phyloP scores from a whole-genome alignment of 2,888 invertebrate genomes.

The Agrochola macilenta region DNA sequence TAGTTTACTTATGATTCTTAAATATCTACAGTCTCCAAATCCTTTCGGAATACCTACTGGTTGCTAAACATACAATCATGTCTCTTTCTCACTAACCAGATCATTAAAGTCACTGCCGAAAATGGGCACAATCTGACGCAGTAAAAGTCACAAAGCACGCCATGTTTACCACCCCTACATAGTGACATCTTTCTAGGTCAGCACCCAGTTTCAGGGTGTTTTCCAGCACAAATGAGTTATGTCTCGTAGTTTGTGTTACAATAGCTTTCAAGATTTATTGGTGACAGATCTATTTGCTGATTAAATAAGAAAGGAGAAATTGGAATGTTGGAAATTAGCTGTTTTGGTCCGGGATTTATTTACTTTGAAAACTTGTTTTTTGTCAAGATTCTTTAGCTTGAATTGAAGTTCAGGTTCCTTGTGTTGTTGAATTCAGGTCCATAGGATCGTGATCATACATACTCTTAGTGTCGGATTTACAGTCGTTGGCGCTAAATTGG shows the following conservation, averaged over 20 bases:
- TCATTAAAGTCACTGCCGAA: neutral
- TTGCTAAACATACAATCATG: too few species aligned
- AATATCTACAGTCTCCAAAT: neutral
- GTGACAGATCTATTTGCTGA: slow-evolving; percentile 45
- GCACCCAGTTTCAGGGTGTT: slow-evolving; percentile 77
- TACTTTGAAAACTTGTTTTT: neutral
- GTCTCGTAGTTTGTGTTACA: slow-evolving; percentile 63
- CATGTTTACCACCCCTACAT: neutral
- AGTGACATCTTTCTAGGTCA: slow-evolving; percentile 82
- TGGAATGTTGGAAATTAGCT: slow-evolving; percentile 16
- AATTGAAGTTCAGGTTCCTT: neutral
- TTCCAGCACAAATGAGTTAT: slow-evolving; percentile 82
- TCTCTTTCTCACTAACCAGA: neutral
- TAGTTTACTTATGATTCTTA: neutral
- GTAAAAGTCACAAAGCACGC: slow-evolving; percentile 3
- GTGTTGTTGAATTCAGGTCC: too few species aligned
- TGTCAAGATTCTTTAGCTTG: neutral
- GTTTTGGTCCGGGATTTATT: slow-evolving; percentile 14
- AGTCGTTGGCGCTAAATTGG: too few species aligned
- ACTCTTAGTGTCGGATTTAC: too few species aligned
- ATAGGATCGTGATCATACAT: too few species aligned
- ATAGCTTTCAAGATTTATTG: slow-evolving; percentile 53
- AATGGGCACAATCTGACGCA: neutral
- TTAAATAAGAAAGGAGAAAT: slow-evolving; percentile 35
- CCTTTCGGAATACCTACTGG: neutral